Evolutionary conservation across 2,888 invertebrate genomes (phyloP).

Genomic region (Andrena bicolor): DNA sequence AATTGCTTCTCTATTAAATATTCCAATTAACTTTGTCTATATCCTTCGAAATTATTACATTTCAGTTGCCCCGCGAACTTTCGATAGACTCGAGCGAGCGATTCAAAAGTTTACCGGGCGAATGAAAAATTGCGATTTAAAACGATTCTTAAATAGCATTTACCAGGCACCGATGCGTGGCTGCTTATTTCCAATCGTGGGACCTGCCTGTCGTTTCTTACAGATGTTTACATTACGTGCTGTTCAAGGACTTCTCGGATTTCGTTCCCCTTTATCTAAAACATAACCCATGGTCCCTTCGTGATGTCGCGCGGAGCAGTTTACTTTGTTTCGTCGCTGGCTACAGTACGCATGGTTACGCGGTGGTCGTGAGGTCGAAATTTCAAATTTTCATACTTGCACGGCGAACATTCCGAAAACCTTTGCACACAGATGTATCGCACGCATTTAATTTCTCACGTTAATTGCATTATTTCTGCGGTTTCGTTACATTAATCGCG

Average conservation of each 20-base stretch:
- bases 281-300: neutral
- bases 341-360: no score
- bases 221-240: conserved; percentile 36
- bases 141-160: neutral
- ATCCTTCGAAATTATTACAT: neutral
- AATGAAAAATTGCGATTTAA: neutral
- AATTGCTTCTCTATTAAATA: neutral
- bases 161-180: neutral
- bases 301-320: conserved; percentile 6
- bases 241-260: conserved; percentile 65
- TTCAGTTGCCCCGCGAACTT: neutral
- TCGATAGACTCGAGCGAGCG: neutral
- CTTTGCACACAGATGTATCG: neutral
- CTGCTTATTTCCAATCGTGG: neutral
- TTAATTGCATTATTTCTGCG: neutral
- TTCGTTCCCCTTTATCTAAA: conserved; percentile 41
- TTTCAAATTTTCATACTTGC: neutral
- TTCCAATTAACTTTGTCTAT: neutral
- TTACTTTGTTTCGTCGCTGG: neutral
- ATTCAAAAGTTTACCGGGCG: neutral
- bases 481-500: neutral
- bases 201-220: neutral
- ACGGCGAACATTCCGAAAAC: neutral
- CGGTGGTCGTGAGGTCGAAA: neutral
- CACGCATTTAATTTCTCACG: neutral